phyloP scores from a whole-genome alignment of 2,797 vertebrate species.

The Falco peregrinus region DNA sequence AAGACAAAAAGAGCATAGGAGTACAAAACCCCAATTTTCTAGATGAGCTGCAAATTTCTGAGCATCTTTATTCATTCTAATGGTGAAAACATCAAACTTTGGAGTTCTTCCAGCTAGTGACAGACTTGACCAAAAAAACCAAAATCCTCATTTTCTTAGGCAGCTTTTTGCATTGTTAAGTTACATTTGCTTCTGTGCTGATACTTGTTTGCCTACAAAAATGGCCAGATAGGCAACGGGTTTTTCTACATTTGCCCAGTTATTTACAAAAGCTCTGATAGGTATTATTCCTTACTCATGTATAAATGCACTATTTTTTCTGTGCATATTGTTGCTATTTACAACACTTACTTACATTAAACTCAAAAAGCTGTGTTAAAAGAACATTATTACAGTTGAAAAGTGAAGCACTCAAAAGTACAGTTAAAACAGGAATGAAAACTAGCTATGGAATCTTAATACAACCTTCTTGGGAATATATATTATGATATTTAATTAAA shows the following conservation, averaged over 20 bases:
- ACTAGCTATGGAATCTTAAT: not conserved
- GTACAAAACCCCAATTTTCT: not conserved
- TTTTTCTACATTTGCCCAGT: not conserved
- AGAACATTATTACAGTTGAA: not conserved
- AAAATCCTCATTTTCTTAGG: not conserved
- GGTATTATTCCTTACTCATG: fast-evolving
- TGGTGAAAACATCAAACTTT: not conserved
- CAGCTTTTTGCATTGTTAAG: not conserved
- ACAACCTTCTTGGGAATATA: not conserved
- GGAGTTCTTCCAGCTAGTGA: not conserved
- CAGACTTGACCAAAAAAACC: not conserved
- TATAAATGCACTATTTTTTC: not conserved
- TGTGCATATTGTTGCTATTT: not conserved
- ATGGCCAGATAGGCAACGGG: not conserved
- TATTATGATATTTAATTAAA: not conserved
- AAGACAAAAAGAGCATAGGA: not conserved
- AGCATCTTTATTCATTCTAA: not conserved
- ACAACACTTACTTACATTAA: not conserved
- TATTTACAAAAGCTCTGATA: not conserved
- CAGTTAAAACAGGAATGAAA: not conserved
- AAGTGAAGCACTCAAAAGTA: not conserved
- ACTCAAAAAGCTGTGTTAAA: not conserved
- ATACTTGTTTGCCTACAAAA: not conserved
- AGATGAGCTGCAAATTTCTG: not conserved
- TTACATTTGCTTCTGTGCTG: not conserved